These are phyloP conservation scores for Melanostoma mellinum DNA, from an alignment of 2,888 invertebrate genomes.

Conservation along the genomic window DNA sequence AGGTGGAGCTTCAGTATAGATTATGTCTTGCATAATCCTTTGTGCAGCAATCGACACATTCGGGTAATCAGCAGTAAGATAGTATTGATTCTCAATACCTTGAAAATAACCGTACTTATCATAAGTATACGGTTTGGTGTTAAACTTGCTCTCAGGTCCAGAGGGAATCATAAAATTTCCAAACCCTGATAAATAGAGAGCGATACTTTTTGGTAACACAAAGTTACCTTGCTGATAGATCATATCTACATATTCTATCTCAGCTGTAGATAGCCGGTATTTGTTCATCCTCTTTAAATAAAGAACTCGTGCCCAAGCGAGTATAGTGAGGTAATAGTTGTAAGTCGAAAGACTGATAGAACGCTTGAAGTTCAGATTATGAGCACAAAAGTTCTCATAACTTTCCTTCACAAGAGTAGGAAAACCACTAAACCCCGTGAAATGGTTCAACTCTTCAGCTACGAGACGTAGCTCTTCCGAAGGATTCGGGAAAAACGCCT, in stretches of 20 bases:
- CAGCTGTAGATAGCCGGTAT: neutral
- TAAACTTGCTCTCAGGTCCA: slow-evolving; percentile 36
- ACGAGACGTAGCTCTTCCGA: too few species aligned
- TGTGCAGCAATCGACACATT: slow-evolving; percentile 21
- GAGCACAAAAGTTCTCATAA: neutral
- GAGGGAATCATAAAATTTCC: slow-evolving; percentile 44
- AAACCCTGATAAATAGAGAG: slow-evolving; percentile 30
- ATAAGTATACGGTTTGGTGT: slow-evolving; percentile 18
- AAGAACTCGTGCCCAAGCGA: neutral
- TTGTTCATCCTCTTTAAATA: neutral
- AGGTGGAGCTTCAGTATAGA: neutral
- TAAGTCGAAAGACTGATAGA: neutral
- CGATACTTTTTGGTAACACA: slow-evolving; percentile 42
- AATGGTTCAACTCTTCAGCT: too few species aligned
- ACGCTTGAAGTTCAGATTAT: neutral
- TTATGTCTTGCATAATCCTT: slow-evolving; percentile 20
- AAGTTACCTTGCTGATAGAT: slow-evolving; percentile 4
- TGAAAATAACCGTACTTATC: slow-evolving; percentile 22
- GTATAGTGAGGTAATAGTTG: neutral
- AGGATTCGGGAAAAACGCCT: too few species aligned
- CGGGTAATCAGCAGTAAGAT: slow-evolving; percentile 12
- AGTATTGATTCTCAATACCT: neutral
- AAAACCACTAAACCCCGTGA: too few species aligned
- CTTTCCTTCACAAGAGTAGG: too few species aligned
- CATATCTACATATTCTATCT: neutral